Evolutionary conservation across 2,797 vertebrate genomes (phyloP).

Genomic region (Salmo trutta): DNA sequence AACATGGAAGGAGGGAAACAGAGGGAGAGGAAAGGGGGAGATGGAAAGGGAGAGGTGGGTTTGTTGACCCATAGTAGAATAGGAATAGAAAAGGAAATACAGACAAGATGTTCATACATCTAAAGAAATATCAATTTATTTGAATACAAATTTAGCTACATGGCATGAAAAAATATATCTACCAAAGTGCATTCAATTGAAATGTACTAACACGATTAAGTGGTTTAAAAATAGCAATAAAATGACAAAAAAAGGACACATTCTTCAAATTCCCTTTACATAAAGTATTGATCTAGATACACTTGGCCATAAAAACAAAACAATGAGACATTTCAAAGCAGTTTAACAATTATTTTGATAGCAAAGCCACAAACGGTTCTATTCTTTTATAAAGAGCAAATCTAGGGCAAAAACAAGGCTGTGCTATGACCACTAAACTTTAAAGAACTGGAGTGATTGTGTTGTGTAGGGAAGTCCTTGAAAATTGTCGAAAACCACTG

Average conservation of each 20-base stretch:
- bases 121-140: constrained; percentile 16
- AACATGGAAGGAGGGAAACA: background rate
- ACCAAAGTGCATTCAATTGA: constrained; percentile 18
- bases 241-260: background rate
- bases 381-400: background rate
- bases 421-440: background rate
- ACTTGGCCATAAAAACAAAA: background rate
- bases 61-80: background rate
- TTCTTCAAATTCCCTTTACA: background rate
- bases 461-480: background rate
- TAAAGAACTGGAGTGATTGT: background rate
- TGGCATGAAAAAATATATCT: constrained; percentile 20
- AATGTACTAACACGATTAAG: constrained; percentile 12
- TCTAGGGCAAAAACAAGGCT: background rate
- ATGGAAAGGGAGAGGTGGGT: background rate
- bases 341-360: background rate
- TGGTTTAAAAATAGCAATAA: constrained; percentile 8
- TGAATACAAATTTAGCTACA: constrained; percentile 15
- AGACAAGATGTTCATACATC: constrained; percentile 2
- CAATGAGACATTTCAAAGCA: background rate
- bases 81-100: background rate
- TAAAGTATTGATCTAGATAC: background rate
- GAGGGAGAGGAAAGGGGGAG: background rate
- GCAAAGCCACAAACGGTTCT: background rate
- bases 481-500: background rate